Evolutionary conservation across 1,140 invertebrate genomes (phyloP), one percentile per base, ranked within the genome.

Genomic region (Trissolcus basalis): DNA sequence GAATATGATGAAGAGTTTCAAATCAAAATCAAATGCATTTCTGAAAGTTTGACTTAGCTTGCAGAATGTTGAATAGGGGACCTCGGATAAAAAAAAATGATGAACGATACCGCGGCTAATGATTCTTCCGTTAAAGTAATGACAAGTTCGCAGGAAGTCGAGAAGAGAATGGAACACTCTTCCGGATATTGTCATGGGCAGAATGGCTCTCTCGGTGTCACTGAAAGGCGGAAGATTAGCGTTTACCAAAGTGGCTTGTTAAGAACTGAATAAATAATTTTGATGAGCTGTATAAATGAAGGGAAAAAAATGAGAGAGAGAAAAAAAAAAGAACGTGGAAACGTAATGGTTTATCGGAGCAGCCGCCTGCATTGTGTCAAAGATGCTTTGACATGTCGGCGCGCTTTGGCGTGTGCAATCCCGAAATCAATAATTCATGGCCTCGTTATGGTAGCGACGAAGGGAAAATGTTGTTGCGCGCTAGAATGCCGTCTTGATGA

Each of bases 181-280:
- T 64, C 45, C 36, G 44, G 36, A 35, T 49, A 15, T 58, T 59
- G 54, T 35, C 53, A 45, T 44, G 53, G 11, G 5, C 32, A 32
- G 50, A 71, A 50, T 71, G 16, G 49, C 13, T 10, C 0, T 16
- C 13, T 47, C 10, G 27, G 54, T 44, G 9, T 19, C 33, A 51
- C 36, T 45, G 55, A 50, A 61, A 60, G 45, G 49, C 16, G 36
- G 11, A 56, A 60, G 69, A 61, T 19, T 73, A 67, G 65, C 60
- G 70, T 54, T 49, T 48, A 47, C 45, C 55, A 67, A 73, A 73
- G 49, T 41, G 33, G 50, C 50, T 65, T 73, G 61, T 67, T 65
- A 73, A 49, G 61, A 50, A 54, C 63, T 58, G 60, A 73, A 73
- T 50, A 45, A 49, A 55, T 73, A 55, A 73, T n/a, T 16, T 49